These are phyloP conservation scores for Eretmocerus hayati DNA, from an alignment of 2,888 invertebrate genomes.

Conservation along the genomic window DNA sequence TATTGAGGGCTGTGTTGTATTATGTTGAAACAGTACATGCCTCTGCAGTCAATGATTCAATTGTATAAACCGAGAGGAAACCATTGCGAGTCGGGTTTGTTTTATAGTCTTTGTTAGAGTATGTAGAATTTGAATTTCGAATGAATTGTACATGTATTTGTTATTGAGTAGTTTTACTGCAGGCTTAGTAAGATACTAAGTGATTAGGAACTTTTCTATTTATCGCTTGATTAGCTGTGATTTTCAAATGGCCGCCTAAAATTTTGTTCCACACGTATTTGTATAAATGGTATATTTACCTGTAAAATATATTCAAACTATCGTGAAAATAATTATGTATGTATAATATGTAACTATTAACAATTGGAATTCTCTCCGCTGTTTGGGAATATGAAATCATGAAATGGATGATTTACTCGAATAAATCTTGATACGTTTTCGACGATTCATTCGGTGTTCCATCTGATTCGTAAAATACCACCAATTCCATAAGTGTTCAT, in stretches of 20 bases:
- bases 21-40: slow-evolving; percentile 3
- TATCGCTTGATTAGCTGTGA: slow-evolving; percentile 12
- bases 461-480: too few relatives aligned
- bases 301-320: slow-evolving; percentile 7
- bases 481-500: too few relatives aligned
- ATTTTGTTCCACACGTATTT: slow-evolving; percentile 27
- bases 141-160: slow-evolving; percentile 18
- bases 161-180: slow-evolving; percentile 17
- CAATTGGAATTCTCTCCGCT: too few relatives aligned
- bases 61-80: slow-evolving; percentile 9
- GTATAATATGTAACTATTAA: background rate
- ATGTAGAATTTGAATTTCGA: slow-evolving; percentile 5
- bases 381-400: too few relatives aligned
- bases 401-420: too few relatives aligned
- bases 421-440: too few relatives aligned
- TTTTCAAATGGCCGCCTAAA: slow-evolving; percentile 19
- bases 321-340: slow-evolving; percentile 12
- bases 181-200: slow-evolving; percentile 13
- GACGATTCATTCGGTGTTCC: too few relatives aligned
- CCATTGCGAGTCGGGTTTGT: slow-evolving; percentile 8
- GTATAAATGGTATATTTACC: slow-evolving; percentile 13
- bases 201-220: slow-evolving; percentile 11
- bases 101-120: slow-evolving; percentile 13
- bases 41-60: slow-evolving; percentile 8
- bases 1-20: background rate